Evolutionary conservation across 2,888 invertebrate genomes (phyloP), one percentile per base, ranked within the genome.

Genomic region (Sericinus montela): DNA sequence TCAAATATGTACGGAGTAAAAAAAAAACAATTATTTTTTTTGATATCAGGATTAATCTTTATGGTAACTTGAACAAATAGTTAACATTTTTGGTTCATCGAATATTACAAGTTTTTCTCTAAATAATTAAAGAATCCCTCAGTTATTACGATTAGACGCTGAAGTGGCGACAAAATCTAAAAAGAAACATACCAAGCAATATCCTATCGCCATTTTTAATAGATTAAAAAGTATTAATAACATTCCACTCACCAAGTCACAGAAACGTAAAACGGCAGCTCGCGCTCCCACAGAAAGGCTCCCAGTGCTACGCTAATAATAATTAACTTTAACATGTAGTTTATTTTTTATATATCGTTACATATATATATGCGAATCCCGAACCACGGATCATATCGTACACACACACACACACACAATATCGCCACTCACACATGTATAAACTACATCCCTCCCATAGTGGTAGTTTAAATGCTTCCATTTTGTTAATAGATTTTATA

Each of bases 391-490:
- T 25, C 25, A 4, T 32, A 51, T 53, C 48, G 56, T 64, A 65
- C 59, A 63, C 61, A 19, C 19, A 65, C 59, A 63, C 61, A 63
- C 58, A 60, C 58, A 63, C 58, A 61, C 59, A 60, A 60, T 38
- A 38, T 38, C 45, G 38, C 45, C 57, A 52, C 47, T 39, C 58
- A 54, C 50, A 53, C 55, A 28, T 53, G n/a, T 29, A 45, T 51
- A 65, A 62, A 73, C 72, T 69, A 74, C 69, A 63, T 62, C 69
- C 69, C 71, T 62, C 69, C 67, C 72, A 40, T 45, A 45, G 19
- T 68, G 64, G 70, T 75, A 74, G 68, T 74, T 75, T 84, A 84
- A 85, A 84, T 84, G 84, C 85, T 75, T 76, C 54, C 58, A 45
- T 41, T 60, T 63, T 65, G 63, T 72, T 68, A 48, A 68, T 67